phyloP scores from a whole-genome alignment of 2,888 invertebrate genomes.

The Tenthredo livida region DNA sequence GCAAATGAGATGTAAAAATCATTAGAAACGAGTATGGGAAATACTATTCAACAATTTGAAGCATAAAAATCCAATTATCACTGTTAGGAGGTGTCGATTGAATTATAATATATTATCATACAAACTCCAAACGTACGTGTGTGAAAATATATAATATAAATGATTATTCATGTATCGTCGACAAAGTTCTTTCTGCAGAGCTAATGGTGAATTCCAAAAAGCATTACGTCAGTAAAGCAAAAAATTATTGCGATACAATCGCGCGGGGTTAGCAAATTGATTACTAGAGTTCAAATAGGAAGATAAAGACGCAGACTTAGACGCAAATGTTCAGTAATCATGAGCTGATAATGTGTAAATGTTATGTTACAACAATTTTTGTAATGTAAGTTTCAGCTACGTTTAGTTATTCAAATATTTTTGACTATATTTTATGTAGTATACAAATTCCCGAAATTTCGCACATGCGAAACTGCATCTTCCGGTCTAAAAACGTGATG shows the following conservation, averaged over 20 bases:
- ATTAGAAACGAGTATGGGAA: neutral
- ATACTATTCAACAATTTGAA: neutral
- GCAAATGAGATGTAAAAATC: slow-evolving; percentile 47
- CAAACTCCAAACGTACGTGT: neutral
- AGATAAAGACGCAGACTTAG: slow-evolving; percentile 5
- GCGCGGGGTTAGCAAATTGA: neutral
- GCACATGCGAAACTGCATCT: neutral
- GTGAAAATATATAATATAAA: no score
- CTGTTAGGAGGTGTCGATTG: neutral
- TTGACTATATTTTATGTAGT: no score
- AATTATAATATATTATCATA: neutral
- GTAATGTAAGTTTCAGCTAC: neutral
- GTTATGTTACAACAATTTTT: neutral
- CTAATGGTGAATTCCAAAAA: neutral
- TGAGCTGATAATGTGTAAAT: neutral
- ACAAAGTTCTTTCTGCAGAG: neutral
- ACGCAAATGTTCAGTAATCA: neutral
- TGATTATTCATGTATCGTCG: neutral
- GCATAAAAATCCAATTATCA: neutral
- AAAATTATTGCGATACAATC: neutral
- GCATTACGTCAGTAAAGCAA: neutral
- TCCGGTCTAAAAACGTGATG: neutral
- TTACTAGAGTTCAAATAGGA: neutral
- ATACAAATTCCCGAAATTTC: no score
- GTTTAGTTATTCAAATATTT: neutral